Conservation (phyloP, 2,888 invertebrate species). For the Agrotis puta region DNA sequence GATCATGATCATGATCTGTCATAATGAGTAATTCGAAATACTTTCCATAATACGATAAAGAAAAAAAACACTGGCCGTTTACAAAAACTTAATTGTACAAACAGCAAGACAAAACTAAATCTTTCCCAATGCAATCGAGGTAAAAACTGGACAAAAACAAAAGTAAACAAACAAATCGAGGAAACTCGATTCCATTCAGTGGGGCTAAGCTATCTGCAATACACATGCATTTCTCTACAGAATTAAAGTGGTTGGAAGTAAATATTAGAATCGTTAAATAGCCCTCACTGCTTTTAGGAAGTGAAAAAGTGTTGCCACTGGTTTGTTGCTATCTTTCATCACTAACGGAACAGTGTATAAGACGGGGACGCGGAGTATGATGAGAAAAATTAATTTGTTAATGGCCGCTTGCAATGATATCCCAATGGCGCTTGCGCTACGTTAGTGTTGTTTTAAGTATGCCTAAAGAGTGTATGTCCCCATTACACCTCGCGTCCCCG, state of each 20-base stretch:
- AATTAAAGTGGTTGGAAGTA: constrained; percentile 39
- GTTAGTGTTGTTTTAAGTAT: no score
- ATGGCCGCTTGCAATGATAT: no score
- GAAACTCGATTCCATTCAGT: constrained; percentile 25
- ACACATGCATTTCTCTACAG: constrained; percentile 33
- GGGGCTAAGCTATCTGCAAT: constrained; percentile 19
- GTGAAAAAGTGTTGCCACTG: neutral
- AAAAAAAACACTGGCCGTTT: neutral
- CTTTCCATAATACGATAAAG: neutral
- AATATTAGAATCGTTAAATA: neutral
- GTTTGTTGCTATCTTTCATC: no score
- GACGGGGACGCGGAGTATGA: no score
- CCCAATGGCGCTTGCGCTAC: no score
- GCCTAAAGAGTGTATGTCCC: no score
- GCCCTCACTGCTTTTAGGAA: neutral
- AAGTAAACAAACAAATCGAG: constrained; percentile 13
- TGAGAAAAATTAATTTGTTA: no score
- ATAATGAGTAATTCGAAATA: neutral
- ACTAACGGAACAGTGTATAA: no score
- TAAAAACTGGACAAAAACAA: neutral
- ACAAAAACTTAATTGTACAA: constrained; percentile 25
- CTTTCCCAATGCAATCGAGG: constrained; percentile 5
- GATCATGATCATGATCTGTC: no score
- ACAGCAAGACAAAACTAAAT: neutral
- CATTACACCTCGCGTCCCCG: no score